phyloP scores from a whole-genome alignment of 2,113 vertebrate genomes.

The Malurus melanocephalus region DNA sequence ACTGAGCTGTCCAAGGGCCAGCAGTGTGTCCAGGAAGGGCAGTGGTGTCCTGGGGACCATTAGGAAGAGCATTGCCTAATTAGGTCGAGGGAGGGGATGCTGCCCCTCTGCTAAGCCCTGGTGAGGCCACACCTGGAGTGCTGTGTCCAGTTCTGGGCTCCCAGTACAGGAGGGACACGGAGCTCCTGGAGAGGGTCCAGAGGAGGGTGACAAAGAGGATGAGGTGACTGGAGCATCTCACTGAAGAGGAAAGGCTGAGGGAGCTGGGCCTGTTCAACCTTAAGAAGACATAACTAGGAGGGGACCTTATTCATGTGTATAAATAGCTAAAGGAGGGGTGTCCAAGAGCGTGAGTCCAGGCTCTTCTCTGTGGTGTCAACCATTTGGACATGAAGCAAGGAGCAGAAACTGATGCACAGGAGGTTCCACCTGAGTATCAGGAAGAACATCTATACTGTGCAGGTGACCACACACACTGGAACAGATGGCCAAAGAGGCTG shows the following conservation, averaged over 20 bases:
- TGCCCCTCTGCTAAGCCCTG: background rate
- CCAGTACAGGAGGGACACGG: background rate
- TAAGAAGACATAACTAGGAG: background rate
- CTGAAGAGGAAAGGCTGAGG: background rate
- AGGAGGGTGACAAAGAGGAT: background rate
- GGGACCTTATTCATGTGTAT: background rate
- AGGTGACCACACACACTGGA: background rate
- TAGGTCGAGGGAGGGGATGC: background rate
- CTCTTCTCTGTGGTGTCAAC: background rate
- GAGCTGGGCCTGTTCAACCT: background rate
- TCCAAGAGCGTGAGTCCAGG: background rate
- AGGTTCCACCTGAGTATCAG: background rate
- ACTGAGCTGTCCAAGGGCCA: background rate
- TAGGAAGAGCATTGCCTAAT: background rate
- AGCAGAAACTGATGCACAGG: background rate
- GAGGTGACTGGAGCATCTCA: background rate
- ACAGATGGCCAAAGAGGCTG: background rate
- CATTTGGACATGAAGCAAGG: background rate
- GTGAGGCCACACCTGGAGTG: background rate
- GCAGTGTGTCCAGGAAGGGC: background rate
- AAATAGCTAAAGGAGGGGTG: rapidly evolving
- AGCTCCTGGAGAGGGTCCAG: background rate
- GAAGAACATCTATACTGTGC: background rate
- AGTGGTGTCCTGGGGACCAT: background rate
- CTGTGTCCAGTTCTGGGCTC: background rate